Percentiles rank a stretch among this genome's conserved stretches.
phyloP scores from a whole-genome alignment of 2,888 invertebrate genomes.

The Cheilosia vulpina region DNA sequence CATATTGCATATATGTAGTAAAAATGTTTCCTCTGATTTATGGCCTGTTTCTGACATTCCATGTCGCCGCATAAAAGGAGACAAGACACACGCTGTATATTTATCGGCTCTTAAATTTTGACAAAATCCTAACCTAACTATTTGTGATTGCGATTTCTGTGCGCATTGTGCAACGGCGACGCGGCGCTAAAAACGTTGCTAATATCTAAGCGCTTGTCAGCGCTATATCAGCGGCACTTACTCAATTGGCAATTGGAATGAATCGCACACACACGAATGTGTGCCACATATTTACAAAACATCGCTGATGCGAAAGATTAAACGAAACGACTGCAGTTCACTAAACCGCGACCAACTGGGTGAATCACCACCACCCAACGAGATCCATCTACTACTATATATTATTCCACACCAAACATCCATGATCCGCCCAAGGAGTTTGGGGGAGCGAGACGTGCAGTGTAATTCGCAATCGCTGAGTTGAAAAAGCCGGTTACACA shows the following conservation, averaged over 20 bases:
- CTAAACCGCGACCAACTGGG: constrained; percentile 67
- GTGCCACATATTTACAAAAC: constrained; percentile 68
- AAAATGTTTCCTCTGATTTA: constrained; percentile 57
- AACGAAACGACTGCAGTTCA: constrained; percentile 59
- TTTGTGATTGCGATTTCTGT: constrained; percentile 24
- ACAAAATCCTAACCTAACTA: constrained; percentile 29
- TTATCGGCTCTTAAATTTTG: constrained; percentile 34
- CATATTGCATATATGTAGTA: constrained; percentile 18
- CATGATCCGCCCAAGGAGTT: constrained; percentile 12
- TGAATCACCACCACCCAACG: constrained; percentile 67
- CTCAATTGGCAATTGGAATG: constrained; percentile 36
- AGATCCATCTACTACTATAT: constrained; percentile 47
- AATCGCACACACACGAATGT: constrained; percentile 18
- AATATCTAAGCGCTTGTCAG: constrained; percentile 22
- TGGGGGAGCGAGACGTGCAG: background rate
- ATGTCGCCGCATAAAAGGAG: constrained; percentile 30
- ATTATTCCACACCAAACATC: constrained; percentile 42
- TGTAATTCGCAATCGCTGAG: constrained; percentile 67
- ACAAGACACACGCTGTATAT: constrained; percentile 10
- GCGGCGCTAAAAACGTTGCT: constrained; percentile 10
- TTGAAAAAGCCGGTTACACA: constrained; percentile 76
- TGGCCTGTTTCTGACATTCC: constrained; percentile 52
- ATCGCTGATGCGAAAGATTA: constrained; percentile 72
- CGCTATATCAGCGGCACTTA: constrained; percentile 18
- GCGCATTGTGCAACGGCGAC: constrained; percentile 22